These are phyloP conservation scores for Ctenochaetus hawaiiensis DNA, from an alignment of 2,797 vertebrate genomes.

Conservation along the genomic window DNA sequence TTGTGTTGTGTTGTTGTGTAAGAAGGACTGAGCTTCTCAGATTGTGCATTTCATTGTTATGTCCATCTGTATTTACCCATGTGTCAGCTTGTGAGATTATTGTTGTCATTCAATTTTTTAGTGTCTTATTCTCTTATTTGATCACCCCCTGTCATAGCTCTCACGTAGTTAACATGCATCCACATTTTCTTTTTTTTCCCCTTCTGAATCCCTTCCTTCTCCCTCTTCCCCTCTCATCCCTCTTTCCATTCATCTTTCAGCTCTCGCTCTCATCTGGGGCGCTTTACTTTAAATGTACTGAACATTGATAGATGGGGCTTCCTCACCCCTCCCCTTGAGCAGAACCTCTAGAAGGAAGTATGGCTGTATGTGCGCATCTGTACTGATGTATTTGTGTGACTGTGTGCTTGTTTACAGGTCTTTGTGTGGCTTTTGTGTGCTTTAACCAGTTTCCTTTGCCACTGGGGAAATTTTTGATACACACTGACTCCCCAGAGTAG, in stretches of 20 bases:
- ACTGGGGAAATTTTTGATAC: constrained; percentile 49
- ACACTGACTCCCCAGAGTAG: constrained; percentile 43
- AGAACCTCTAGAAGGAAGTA: constrained; percentile 57
- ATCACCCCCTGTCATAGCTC: constrained; percentile 47
- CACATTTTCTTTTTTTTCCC: constrained; percentile 6
- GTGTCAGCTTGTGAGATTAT: constrained; percentile 74
- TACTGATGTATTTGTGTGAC: constrained; percentile 21
- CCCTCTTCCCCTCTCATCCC: constrained; percentile 55
- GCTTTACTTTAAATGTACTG: constrained; percentile 74
- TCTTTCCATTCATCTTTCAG: constrained; percentile 70
- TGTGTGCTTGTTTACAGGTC: constrained; percentile 44
- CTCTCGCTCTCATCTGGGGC: constrained; percentile 65
- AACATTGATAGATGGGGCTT: constrained; percentile 74
- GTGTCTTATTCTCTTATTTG: constrained; percentile 66
- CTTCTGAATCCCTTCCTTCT: constrained; percentile 35
- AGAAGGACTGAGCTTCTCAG: constrained; percentile 67
- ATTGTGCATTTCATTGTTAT: constrained; percentile 66
- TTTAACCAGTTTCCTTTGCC: constrained; percentile 37
- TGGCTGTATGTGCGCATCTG: constrained; percentile 21
- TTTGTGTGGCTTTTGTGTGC: constrained; percentile 37
- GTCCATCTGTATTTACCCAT: constrained; percentile 78
- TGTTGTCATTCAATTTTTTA: constrained; percentile 68
- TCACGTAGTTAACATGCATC: constrained; percentile 55
- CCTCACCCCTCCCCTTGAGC: constrained; percentile 57
- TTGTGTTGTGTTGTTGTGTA: constrained; percentile 68